phyloP scores from a whole-genome alignment of 2,113 vertebrate species.

The Anhinga rufa region DNA sequence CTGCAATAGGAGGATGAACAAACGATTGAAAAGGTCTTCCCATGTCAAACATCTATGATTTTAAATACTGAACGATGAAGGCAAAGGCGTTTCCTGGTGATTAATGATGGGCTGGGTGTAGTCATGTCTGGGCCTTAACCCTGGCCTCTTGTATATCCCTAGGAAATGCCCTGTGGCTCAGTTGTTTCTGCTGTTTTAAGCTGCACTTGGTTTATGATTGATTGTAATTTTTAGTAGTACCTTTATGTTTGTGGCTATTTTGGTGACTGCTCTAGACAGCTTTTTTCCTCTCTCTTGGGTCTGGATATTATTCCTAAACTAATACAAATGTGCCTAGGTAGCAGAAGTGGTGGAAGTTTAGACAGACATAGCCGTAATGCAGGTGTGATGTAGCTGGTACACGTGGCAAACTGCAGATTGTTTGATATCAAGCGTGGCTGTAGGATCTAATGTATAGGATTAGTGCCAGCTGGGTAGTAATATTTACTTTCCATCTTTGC shows the following conservation, averaged over 20 bases:
- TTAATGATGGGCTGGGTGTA: slow-evolving; percentile 66
- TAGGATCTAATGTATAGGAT: not conserved
- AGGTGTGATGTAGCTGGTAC: not conserved
- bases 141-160: slow-evolving; percentile 53
- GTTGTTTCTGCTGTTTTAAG: slow-evolving; percentile 48
- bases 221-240: slow-evolving; percentile 24
- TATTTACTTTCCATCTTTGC: not conserved
- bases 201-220: slow-evolving; percentile 39
- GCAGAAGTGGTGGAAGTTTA: not conserved
- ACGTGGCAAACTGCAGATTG: not conserved
- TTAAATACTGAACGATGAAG: slow-evolving; percentile 47
- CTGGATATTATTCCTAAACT: not conserved
- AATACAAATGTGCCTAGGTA: not conserved
- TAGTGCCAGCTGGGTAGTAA: not conserved
- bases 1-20: not conserved
- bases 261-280: not conserved
- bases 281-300: not conserved
- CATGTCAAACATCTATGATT: slow-evolving; percentile 11
- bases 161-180: slow-evolving; percentile 60
- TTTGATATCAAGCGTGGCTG: not conserved
- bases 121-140: slow-evolving; percentile 62
- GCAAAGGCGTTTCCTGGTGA: slow-evolving; percentile 66
- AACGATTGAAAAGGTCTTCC: not conserved
- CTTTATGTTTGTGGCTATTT: slow-evolving; percentile 38
- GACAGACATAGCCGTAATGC: not conserved